phyloP scores from a whole-genome alignment of 2,113 vertebrate species.

The Sylvietta virens region DNA sequence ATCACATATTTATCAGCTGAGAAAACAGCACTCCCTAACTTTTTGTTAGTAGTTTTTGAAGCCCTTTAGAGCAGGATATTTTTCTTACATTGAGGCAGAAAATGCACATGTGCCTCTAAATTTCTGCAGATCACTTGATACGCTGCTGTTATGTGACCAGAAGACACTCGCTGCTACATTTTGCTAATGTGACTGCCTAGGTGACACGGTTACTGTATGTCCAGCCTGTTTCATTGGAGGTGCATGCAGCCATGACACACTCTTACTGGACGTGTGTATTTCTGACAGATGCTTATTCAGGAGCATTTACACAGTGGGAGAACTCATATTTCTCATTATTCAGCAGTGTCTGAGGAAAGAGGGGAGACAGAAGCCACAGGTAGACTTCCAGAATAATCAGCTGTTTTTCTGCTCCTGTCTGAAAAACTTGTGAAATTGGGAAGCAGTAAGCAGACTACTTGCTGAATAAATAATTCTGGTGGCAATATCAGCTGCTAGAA shows the following conservation, averaged over 20 bases:
- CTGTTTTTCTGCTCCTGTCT: not conserved
- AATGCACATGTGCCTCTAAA: not conserved
- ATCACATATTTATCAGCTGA: not conserved
- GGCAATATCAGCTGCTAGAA: not conserved
- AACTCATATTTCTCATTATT: not conserved
- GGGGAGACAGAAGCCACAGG: no score
- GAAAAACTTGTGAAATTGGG: not conserved
- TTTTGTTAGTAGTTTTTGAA: not conserved
- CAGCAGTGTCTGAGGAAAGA: not conserved
- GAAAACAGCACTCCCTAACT: not conserved
- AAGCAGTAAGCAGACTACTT: not conserved
- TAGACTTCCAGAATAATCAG: not conserved
- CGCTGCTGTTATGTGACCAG: not conserved
- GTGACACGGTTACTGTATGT: not conserved
- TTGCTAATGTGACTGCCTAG: not conserved
- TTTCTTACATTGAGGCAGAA: not conserved
- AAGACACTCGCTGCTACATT: not conserved
- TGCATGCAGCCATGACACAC: not conserved
- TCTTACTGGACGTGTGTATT: not conserved
- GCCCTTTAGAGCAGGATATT: not conserved
- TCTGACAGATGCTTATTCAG: not conserved
- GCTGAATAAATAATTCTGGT: not conserved
- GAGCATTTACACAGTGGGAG: not conserved
- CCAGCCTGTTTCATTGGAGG: not conserved
- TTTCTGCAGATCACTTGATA: not conserved